These are phyloP conservation scores for Drosophila mayri DNA, from an alignment of 1,140 invertebrate species.

Conservation along the genomic window DNA sequence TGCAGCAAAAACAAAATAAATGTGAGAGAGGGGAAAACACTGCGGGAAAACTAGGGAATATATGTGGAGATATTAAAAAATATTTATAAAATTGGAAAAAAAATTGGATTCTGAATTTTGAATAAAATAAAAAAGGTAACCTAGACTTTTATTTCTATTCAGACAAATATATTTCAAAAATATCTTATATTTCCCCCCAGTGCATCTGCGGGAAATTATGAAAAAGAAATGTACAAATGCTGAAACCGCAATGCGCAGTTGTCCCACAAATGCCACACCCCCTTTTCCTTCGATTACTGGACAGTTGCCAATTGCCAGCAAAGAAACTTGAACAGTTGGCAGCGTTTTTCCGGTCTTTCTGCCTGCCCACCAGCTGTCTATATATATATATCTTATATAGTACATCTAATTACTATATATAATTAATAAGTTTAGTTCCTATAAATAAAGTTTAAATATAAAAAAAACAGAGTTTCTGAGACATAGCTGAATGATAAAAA, in stretches of 20 bases:
- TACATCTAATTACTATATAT: too few species aligned
- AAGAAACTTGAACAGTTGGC: slow-evolving; percentile 41
- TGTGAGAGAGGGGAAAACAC: background rate
- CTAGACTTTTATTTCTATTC: background rate
- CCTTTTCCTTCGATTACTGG: slow-evolving; percentile 31
- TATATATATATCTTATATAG: too few species aligned
- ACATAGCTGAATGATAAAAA: too few species aligned
- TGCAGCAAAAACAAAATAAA: slow-evolving; percentile 5
- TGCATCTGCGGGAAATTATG: slow-evolving; percentile 28
- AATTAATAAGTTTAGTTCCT: too few species aligned
- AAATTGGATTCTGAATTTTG: background rate
- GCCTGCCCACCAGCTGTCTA: slow-evolving; percentile 18
- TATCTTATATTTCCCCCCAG: background rate
- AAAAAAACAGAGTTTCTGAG: background rate
- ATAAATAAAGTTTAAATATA: too few species aligned
- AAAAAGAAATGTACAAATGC: slow-evolving; percentile 65
- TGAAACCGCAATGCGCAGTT: slow-evolving; percentile 81
- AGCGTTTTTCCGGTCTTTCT: slow-evolving; percentile 73
- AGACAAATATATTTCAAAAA: background rate
- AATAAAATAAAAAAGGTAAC: background rate
- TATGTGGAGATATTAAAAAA: background rate
- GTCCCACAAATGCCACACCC: slow-evolving; percentile 39
- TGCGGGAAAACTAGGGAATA: background rate
- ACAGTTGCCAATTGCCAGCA: slow-evolving; percentile 31
- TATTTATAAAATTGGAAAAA: too few species aligned